A percentile compares a stretch with the other conserved stretches of the same genome.
Evolutionary conservation across 1,140 invertebrate species (phyloP).

Genomic region (Rhopalosiphum maidis): DNA sequence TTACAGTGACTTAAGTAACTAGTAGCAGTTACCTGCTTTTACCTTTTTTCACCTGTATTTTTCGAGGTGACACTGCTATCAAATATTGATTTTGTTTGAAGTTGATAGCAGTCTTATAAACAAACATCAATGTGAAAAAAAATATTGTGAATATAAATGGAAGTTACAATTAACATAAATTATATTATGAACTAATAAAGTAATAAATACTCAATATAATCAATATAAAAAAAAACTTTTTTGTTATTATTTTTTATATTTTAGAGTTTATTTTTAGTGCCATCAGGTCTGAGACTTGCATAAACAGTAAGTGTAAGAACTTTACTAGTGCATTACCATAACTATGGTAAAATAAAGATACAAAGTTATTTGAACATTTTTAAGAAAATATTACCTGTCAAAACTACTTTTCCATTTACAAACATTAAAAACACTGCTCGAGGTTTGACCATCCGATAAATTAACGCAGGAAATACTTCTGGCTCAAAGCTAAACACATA

Average conservation of each 20-base stretch:
- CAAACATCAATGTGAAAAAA: too few species aligned
- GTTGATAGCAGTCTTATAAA: too few species aligned
- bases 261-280: not conserved
- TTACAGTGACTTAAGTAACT: too few species aligned
- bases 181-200: not conserved
- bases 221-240: not conserved
- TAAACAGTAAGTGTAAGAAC: not conserved
- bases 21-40: too few species aligned
- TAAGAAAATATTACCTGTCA: constrained; percentile 75
- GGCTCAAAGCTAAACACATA: constrained; percentile 75
- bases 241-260: not conserved
- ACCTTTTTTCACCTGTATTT: too few species aligned
- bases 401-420: constrained; percentile 96
- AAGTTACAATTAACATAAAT: too few species aligned
- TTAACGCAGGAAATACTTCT: constrained; percentile 94
- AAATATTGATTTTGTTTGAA: too few species aligned
- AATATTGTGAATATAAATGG: too few species aligned
- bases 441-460: constrained; percentile 97
- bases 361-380: not conserved
- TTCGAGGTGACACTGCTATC: too few species aligned
- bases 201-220: not conserved
- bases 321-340: not conserved
- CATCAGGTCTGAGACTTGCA: not conserved
- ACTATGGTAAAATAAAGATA: not conserved
- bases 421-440: constrained; percentile 95